Base-by-base conservation (phyloP, 1,140 invertebrate species). In the Camponotus vicinus region DNA sequence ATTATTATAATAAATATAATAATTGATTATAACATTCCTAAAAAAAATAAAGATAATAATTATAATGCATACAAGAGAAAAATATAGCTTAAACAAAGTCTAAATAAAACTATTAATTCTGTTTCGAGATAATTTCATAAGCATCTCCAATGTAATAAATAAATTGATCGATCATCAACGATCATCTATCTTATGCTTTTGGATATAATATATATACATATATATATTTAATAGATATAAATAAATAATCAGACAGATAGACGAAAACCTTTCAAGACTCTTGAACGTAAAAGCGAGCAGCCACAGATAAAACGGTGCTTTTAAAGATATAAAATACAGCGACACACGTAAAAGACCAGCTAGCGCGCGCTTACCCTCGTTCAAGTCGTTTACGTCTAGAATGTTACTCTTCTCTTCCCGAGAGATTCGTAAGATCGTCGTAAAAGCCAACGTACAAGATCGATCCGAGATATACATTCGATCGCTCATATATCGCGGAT, bases 261-360 rank as follows among this genome's bases (percentile, higher is more conserved):
- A 83, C 57, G 69, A 8, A 34, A 75, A 61, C 79, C 88, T 89
- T 85, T 89, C 85, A 89, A 59, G 59, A 85, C 75, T 70, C 77
- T 71, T 71, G 37, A 57, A 82, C 78, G 88, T 75, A 86, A 89
- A 89, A 78, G 75, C 70, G 45, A 52, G 45, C 42, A 84, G 21
- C 42, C 32, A 77, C 42, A 52, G 84, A 83, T 89, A 89, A 89
- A 84, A 89, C 84, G 84, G 32, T 89, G 88, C 88, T 89, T 89
- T 89, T 89, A 89, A 89, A 85, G 87, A 64, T 88, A 89, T 89
- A 89, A 89, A 89, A 89, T 89, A 89, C 88, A 88, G 69, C 73
- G 88, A 89, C 88, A 89, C 88, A 88, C 67, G 69, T 85, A 86
- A 80, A 84, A 37, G 13, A 61, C n/a, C 73, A 45, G 49, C 49